Conservation (phyloP, 2,888 invertebrate genomes). For the Drosophila paracracens region DNA sequence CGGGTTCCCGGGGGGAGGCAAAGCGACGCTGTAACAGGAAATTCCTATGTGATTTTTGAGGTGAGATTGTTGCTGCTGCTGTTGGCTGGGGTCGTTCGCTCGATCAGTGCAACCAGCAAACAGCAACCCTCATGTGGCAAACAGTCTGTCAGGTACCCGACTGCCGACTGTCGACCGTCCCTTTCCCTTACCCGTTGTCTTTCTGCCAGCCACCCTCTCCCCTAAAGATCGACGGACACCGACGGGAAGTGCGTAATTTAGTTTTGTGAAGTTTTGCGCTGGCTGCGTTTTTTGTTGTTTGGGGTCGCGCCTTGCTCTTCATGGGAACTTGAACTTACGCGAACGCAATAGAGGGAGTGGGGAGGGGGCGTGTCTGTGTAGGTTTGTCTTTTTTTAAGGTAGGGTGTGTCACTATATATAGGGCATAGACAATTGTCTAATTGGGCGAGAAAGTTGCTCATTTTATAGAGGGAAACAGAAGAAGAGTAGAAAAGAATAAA, state of each 20-base stretch:
- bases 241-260: conserved; percentile 81
- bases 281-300: conserved; percentile 52
- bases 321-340: conserved; percentile 72
- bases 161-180: conserved; percentile 18
- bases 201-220: conserved; percentile 64
- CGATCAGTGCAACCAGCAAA: conserved; percentile 32
- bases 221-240: conserved; percentile 44
- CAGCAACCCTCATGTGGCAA: conserved; percentile 48
- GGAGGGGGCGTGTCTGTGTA: conserved; percentile 38
- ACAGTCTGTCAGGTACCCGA: conserved; percentile 59
- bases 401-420: conserved; percentile 30
- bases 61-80: conserved; percentile 65
- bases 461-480: neutral
- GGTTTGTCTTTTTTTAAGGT: conserved; percentile 38
- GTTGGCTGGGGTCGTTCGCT: conserved; percentile 47
- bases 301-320: conserved; percentile 68
- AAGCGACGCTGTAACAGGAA: conserved; percentile 71
- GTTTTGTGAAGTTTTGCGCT: conserved; percentile 70
- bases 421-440: conserved; percentile 30
- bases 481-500: neutral
- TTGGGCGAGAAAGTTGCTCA: conserved; percentile 21
- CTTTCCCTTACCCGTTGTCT: conserved; percentile 34
- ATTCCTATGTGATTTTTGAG: conserved; percentile 80
- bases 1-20: conserved; percentile 33
- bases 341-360: conserved; percentile 14